These are phyloP conservation scores for Procavia capensis DNA, from an alignment of 2,113 vertebrate species.

Conservation along the genomic window DNA sequence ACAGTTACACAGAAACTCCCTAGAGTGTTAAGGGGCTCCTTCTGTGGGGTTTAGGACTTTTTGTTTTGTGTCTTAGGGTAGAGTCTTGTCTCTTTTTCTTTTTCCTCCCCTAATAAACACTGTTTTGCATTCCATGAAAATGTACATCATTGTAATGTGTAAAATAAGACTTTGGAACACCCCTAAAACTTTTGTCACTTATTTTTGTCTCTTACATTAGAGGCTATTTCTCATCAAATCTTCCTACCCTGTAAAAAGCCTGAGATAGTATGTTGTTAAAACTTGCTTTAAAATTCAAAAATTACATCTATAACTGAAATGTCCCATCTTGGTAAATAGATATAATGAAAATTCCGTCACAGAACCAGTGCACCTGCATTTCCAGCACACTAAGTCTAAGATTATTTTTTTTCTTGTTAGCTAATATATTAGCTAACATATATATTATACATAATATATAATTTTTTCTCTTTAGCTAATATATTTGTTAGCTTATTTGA, in stretches of 20 bases:
- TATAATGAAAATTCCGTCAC: neutral
- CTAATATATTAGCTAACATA: too few relatives aligned
- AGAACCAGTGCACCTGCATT: constrained; percentile 18
- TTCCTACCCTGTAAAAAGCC: neutral
- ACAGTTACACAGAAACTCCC: constrained; percentile 35
- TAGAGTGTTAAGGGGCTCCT: neutral
- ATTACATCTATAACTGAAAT: neutral
- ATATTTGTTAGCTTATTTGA: neutral
- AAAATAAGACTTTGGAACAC: neutral
- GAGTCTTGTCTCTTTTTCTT: neutral
- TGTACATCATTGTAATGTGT: neutral
- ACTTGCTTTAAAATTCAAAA: constrained; percentile 38
- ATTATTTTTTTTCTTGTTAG: neutral
- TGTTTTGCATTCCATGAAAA: neutral
- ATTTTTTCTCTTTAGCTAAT: neutral
- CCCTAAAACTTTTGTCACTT: neutral
- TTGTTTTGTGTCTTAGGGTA: neutral
- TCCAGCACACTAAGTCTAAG: neutral
- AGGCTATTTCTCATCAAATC: constrained; percentile 30
- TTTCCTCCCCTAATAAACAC: neutral
- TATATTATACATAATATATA: too few relatives aligned
- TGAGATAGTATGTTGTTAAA: neutral
- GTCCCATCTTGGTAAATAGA: neutral
- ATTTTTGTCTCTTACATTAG: neutral
- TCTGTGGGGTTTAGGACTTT: neutral